Evolutionary conservation across 92 coral and sea anemone genomes (phyloP), one percentile per base, ranked within the genome.

Genomic region (Palythoa grandis): DNA sequence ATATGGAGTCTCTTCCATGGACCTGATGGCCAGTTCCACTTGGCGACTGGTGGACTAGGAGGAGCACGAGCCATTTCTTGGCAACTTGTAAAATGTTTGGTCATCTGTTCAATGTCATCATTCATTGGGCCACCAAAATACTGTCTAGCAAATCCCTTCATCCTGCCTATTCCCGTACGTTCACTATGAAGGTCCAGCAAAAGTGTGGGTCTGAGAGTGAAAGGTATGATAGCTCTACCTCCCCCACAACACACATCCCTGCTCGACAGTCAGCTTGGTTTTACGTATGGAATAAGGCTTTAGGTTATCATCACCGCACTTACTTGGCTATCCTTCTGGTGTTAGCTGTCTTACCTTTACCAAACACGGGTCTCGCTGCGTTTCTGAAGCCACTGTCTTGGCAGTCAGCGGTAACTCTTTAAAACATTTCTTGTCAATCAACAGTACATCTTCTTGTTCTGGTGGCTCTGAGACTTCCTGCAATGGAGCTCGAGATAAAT

Each of bases 401-500:
- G 87, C 86, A 13, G 90, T 72, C 52, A 87, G 72, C 11, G 86
- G 71, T 87, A 87, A 6, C 67, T 76, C 80, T 13, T 35, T 52
- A 5, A 86, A 76, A 17, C 23, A 82, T 38, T 77, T 16, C 48
- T 25, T 47, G 7, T 86, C 77, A 23, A 66, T 61, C 29, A 76
- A 35, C 86, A 87, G 3, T 8, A 70, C 50, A 72, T 87, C 87
- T 16, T 87, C 89, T 61, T 72, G 52, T 52, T 76, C 84, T 20
- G 16, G 47, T 14, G 40, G 76, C 61, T 80, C 63, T 71, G 72
- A 48, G 22, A 20, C 0, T 7, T 80, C 90, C 82, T 79, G 86
- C 78, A 80, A 52, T 69, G 86, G 76, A 70, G 90, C 78, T 87
- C 87, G 77, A 80, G 87, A 87, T 29, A 87, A 53, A 53, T 87